Evolutionary conservation across 2,113 vertebrate genomes (phyloP), one percentile per base, ranked within the genome.

Genomic region (Oryzias woworae): DNA sequence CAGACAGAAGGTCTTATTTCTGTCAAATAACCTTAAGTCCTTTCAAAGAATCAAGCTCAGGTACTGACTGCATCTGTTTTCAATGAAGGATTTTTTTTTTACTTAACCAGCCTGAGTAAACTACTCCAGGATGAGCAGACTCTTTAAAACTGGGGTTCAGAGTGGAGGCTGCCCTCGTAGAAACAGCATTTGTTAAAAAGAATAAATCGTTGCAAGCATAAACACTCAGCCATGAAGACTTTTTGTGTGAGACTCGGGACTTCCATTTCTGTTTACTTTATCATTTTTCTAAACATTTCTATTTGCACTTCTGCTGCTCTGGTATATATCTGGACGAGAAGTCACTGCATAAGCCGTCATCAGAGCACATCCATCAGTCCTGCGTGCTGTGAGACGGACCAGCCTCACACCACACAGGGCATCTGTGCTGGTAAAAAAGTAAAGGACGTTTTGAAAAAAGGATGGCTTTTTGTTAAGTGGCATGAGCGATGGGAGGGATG

Each of bases 311-410:
- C 1, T 51, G 10, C 65, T 62, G 73, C 73, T 88, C 88, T 86
- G 87, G 84, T 59, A 63, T 76, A 53, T 31, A 83, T 90, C 84
- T 85, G 43, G 58, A 82, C 78, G 53, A 79, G 73, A 73, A 81
- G 80, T 79, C 80, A 80, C 58, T 56, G 68, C 62, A 84, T 73
- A 77, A 73, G 76, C 70, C 59, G 62, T 62, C 50, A 4, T 71
- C 65, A 62, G 73, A 73, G 82, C 80, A 82, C 79, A 86, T 71
- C 23, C 63, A 70, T 74, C 61, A 59, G 53, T 62, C 46, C 66
- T 70, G 69, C 66, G 14, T 62, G 61, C 74, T 45, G 51, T 69
- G 77, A 76, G 65, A 62, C 50, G 18, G 71, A 57, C 51, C 73
- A 22, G 44, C 52, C 66, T 20, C 56, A n/a, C 22, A 31, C 20